These are phyloP conservation scores for Zaprionus taronus DNA, from an alignment of 1,140 invertebrate species.

Conservation along the genomic window DNA sequence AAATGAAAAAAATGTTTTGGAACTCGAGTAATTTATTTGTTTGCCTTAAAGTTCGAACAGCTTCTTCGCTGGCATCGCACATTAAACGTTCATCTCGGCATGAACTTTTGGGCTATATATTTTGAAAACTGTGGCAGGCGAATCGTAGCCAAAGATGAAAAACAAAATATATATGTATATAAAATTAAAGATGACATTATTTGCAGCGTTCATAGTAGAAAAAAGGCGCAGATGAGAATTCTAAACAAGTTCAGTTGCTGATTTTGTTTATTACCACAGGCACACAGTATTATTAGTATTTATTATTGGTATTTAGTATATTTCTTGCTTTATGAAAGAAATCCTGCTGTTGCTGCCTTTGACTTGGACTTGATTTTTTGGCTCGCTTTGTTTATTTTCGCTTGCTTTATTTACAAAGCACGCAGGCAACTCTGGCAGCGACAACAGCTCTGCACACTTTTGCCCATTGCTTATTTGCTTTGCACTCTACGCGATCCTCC, in stretches of 20 bases:
- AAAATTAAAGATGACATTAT: slow-evolving; percentile 55
- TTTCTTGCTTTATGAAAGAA: not conserved
- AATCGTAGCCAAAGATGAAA: slow-evolving; percentile 23
- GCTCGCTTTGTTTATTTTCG: slow-evolving; percentile 7
- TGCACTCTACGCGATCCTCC: slow-evolving; percentile 33
- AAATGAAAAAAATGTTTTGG: slow-evolving; percentile 10
- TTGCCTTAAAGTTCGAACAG: slow-evolving; percentile 24
- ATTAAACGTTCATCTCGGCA: slow-evolving; percentile 21
- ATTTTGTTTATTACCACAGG: slow-evolving; percentile 33
- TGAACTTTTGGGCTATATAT: slow-evolving; percentile 26
- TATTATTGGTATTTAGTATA: not conserved
- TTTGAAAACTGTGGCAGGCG: slow-evolving; percentile 1
- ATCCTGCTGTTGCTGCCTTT: slow-evolving; percentile 14
- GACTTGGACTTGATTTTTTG: slow-evolving; percentile 40
- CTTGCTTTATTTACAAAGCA: slow-evolving; percentile 8
- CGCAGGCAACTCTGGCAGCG: not conserved
- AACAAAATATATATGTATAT: slow-evolving; percentile 11
- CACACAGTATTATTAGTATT: slow-evolving; percentile 3
- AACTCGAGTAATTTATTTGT: slow-evolving; percentile 24
- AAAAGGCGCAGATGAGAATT: slow-evolving; percentile 33
- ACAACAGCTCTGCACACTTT: slow-evolving; percentile 50
- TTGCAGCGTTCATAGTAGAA: slow-evolving; percentile 18
- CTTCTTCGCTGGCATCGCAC: slow-evolving; percentile 12
- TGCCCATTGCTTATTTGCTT: slow-evolving; percentile 39
- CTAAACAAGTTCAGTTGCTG: slow-evolving; percentile 27